These are phyloP conservation scores for Indri indri DNA, from an alignment of 2,113 vertebrate species.

Conservation along the genomic window DNA sequence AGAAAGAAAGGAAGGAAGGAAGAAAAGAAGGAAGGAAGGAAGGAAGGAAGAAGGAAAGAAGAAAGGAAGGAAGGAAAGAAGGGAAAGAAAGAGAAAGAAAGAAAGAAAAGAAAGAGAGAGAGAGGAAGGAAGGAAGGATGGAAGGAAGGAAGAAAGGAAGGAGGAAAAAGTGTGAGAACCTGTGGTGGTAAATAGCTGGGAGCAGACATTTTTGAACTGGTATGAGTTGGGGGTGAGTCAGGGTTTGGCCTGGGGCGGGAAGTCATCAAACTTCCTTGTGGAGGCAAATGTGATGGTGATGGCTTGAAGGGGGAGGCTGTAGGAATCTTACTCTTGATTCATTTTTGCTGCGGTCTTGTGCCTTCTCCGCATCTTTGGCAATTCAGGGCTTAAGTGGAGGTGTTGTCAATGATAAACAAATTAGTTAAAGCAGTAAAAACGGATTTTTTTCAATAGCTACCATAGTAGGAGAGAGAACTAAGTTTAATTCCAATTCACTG, in stretches of 20 bases:
- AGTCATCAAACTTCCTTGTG: neutral
- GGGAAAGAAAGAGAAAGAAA: neutral
- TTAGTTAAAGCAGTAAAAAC: neutral
- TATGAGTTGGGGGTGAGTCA: neutral
- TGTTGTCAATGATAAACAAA: slow-evolving; percentile 5
- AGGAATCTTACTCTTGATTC: neutral
- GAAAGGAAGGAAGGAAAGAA: neutral
- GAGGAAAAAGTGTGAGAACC: neutral
- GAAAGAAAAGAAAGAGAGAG: too few relatives aligned
- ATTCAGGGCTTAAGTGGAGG: neutral
- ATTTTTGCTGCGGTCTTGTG: neutral
- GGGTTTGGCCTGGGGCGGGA: neutral
- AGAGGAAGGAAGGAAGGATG: too few relatives aligned
- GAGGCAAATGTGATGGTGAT: neutral
- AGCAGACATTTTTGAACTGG: neutral
- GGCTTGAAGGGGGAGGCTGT: neutral
- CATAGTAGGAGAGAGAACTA: neutral
- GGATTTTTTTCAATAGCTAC: neutral
- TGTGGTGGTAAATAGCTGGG: neutral
- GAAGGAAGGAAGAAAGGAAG: too few relatives aligned
- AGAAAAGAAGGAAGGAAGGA: too few relatives aligned
- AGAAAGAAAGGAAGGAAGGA: fast-evolving
- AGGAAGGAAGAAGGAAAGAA: too few relatives aligned
- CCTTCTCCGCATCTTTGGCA: neutral
- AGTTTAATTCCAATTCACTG: slow-evolving; percentile 1